Conservation (phyloP, 1,140 invertebrate genomes). For the Caenorhabditis elegans region DNA sequence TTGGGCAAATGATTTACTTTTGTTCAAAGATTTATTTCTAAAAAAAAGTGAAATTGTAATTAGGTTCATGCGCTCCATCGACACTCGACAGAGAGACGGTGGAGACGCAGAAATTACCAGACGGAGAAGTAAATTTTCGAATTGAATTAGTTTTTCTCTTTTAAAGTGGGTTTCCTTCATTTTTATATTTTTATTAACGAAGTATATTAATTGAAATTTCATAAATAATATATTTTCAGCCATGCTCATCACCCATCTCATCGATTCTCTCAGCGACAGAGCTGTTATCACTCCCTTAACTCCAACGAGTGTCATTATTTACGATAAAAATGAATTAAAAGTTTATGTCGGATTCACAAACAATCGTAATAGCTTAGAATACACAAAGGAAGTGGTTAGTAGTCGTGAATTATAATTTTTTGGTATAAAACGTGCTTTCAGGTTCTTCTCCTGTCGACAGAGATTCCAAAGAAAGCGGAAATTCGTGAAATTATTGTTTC, state of each 20-base stretch:
- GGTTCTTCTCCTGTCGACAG: neutral
- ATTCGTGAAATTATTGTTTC: neutral
- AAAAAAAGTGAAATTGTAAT: no score
- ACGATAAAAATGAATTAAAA: conserved; percentile 18
- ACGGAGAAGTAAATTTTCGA: no score
- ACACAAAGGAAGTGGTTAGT: neutral
- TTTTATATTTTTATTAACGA: no score
- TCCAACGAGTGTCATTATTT: conserved; percentile 61
- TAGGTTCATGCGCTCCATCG: no score
- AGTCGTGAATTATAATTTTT: neutral
- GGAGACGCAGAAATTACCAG: no score
- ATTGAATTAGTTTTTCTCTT: no score
- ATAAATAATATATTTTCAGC: neutral
- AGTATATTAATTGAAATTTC: no score
- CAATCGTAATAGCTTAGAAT: neutral
- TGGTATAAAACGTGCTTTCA: neutral
- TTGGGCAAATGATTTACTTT: no score
- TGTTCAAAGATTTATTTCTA: no score
- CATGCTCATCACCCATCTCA: neutral
- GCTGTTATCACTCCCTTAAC: neutral
- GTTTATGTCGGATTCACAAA: neutral
- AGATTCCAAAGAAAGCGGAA: neutral
- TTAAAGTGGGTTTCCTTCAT: no score
- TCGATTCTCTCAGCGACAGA: neutral
- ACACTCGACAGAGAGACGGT: no score